Base-by-base conservation (phyloP, 53 echinoderm and acorn worm genomes). In the Arbacia lixula region DNA sequence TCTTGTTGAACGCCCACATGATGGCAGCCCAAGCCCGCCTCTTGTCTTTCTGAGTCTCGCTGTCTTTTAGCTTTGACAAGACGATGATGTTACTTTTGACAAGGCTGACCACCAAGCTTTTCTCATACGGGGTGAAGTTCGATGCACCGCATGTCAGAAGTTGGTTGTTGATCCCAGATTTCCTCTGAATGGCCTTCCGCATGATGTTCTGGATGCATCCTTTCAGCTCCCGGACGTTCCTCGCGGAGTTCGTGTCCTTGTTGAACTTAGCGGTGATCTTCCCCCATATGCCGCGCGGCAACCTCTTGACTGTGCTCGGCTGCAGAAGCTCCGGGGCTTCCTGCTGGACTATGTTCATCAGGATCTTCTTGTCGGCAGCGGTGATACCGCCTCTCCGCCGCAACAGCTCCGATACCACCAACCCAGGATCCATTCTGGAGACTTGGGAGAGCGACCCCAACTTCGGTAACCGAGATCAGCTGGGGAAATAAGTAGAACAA, bases 251-350 rank as follows among this genome's bases (percentile, higher is more conserved):
- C 6, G 64, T 20, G 11, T 28, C 26, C 20, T 31, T 49, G 5
- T 81, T 81, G 82, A 63, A 81, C 22, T 63, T 62, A 20, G 10
- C 43, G 22, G 32, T 31, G 17, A 81, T 81, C 29, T 25, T 22
- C n/a, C 46, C 82, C 82, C 82, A 81, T 12, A 49, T 64, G 12
- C 51, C 82, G 17, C 20, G 46, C 2, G 26, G 8, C 26, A 62
- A 29, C 33, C 64, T 39, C 32, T 49, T 81, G 12, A 62, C 64
- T 27, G 62, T 64, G 1, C 63, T 32, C 30, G 82, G 82, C 29
- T 81, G 82, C 42, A 81, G 64, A n/a, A 81, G 28, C 25, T 63
- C 82, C 6, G 82, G 82, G 49, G 77, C 77, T 25, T 81, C 50
- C 43, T 81, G 62, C 34, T 61, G 28, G 8, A 63, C 82, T 8